Evolutionary conservation across 2,888 invertebrate genomes (phyloP).

Genomic region (Cordylochernes scorpioides): DNA sequence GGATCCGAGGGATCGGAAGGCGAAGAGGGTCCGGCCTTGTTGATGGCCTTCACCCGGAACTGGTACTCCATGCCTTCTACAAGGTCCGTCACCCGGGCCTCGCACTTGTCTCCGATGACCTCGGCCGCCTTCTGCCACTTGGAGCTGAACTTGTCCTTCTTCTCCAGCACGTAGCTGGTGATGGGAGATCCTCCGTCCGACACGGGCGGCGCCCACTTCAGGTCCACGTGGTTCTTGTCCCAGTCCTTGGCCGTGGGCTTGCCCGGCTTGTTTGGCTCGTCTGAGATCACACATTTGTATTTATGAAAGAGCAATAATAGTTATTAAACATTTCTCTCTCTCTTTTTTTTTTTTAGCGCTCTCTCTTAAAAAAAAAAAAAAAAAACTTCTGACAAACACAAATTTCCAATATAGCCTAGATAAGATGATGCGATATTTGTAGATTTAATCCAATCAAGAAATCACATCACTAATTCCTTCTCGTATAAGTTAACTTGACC

Average conservation of each 20-base stretch:
- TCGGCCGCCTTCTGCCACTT: conserved; percentile 74
- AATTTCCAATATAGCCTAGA: too few species aligned
- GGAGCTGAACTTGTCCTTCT: conserved; percentile 63
- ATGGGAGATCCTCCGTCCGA: conserved; percentile 78
- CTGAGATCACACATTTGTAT: conserved; percentile 16
- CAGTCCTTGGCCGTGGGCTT: conserved; percentile 69
- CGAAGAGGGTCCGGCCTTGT: conserved; percentile 76
- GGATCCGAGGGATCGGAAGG: conserved; percentile 60
- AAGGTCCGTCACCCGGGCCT: conserved; percentile 61
- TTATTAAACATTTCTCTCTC: conserved; percentile 1
- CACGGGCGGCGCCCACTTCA: conserved; percentile 61
- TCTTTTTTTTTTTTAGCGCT: too few species aligned
- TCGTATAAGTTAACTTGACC: too few species aligned
- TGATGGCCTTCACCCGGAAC: conserved; percentile 76
- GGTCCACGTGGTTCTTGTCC: conserved; percentile 53
- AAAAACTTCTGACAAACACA: too few species aligned
- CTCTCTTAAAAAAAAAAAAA: too few species aligned
- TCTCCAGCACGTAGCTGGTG: conserved; percentile 60
- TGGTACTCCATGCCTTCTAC: conserved; percentile 82
- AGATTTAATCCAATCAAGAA: too few species aligned
- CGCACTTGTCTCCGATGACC: conserved; percentile 58
- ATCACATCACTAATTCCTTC: too few species aligned
- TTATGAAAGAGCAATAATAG: too few species aligned
- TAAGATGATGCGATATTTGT: too few species aligned
- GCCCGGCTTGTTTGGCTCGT: conserved; percentile 61